Percentiles rank a stretch among this genome's conserved stretches.
Evolutionary conservation across 2,113 vertebrate species (phyloP).

Genomic region (Phodopus roborovskii): DNA sequence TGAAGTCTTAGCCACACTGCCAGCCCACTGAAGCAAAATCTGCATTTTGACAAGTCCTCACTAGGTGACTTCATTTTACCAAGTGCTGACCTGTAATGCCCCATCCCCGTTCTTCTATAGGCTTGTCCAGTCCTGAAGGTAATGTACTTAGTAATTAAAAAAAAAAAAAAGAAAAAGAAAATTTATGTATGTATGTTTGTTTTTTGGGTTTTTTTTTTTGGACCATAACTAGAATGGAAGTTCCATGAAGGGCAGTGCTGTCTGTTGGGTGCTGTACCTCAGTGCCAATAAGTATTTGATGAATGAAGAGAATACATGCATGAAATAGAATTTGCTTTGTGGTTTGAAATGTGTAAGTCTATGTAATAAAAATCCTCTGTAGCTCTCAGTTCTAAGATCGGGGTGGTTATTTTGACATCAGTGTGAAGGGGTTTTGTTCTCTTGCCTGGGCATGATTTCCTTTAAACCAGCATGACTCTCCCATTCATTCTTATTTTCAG

Average conservation of each 20-base stretch:
- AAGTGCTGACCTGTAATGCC: neutral
- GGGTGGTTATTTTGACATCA: neutral
- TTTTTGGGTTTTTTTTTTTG: no score
- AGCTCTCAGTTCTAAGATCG: neutral
- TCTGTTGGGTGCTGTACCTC: neutral
- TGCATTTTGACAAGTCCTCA: neutral
- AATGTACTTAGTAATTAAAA: neutral
- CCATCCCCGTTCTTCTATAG: neutral
- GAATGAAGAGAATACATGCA: neutral
- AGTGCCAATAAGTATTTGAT: neutral
- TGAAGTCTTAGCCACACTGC: neutral
- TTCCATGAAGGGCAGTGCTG: neutral
- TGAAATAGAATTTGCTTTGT: neutral
- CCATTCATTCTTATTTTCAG: neutral
- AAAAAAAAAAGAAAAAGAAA: no score
- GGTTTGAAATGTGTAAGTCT: neutral
- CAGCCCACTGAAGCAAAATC: slow-evolving; percentile 5
- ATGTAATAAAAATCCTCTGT: neutral
- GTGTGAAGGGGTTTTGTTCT: neutral
- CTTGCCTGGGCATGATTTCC: neutral
- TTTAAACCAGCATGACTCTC: neutral
- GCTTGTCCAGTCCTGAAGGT: neutral
- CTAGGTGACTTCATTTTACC: neutral
- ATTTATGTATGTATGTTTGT: no score
- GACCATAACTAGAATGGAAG: neutral